Conservation (phyloP, 1,140 invertebrate genomes). For the Maconellicoccus hirsutus region DNA sequence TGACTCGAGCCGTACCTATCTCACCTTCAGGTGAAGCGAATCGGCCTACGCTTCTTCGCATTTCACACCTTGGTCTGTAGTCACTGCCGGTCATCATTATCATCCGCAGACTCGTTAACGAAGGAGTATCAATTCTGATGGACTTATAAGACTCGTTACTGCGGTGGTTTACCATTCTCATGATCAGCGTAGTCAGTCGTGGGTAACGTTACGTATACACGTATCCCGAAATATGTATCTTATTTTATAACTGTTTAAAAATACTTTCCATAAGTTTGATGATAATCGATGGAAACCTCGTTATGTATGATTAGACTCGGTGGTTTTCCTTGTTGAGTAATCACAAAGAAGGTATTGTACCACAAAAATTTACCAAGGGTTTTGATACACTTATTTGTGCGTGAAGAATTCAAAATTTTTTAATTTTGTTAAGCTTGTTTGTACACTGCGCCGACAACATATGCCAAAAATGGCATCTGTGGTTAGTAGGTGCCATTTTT, state of each 20-base stretch:
- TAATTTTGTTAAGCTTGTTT: too few species aligned
- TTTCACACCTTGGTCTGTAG: background rate
- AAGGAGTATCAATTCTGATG: background rate
- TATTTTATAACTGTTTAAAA: background rate
- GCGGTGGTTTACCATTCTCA: background rate
- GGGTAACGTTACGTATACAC: background rate
- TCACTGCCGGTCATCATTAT: slow-evolving; percentile 7
- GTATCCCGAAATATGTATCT: background rate
- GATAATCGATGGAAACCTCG: background rate
- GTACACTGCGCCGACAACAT: too few species aligned
- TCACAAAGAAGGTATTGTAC: background rate
- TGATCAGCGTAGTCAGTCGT: background rate
- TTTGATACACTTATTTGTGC: background rate
- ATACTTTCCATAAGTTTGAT: background rate
- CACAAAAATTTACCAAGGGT: background rate
- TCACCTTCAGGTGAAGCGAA: background rate
- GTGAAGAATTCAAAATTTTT: background rate
- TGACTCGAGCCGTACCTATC: background rate
- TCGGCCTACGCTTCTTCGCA: slow-evolving; percentile 1
- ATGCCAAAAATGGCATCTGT: too few species aligned
- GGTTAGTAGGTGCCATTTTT: too few species aligned
- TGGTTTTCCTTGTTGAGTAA: background rate
- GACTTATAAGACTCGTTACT: background rate
- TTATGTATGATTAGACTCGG: background rate
- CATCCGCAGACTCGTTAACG: background rate